These are phyloP conservation scores for Micrastur ruficollis DNA, from an alignment of 2,797 vertebrate genomes.

Conservation along the genomic window DNA sequence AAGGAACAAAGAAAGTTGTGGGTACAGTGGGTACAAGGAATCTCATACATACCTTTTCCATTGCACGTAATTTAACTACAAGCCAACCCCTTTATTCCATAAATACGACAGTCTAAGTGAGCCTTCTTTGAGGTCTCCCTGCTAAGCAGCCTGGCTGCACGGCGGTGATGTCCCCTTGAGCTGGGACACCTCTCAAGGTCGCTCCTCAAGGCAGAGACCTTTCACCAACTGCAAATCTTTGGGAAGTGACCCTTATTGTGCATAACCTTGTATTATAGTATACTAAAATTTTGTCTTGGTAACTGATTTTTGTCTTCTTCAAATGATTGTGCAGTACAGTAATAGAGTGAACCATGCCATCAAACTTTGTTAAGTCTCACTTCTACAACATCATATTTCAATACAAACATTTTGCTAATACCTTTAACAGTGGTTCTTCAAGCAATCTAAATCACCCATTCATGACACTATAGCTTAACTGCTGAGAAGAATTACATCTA, in stretches of 20 bases:
- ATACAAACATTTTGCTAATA: neutral
- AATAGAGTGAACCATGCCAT: neutral
- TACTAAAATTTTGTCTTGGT: neutral
- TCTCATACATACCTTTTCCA: neutral
- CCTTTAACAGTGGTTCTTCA: neutral
- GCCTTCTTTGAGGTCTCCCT: too few species aligned
- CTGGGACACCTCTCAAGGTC: neutral
- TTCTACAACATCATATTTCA: neutral
- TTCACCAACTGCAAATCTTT: neutral
- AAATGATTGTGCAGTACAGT: neutral
- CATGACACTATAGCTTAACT: neutral
- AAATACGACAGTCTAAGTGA: neutral
- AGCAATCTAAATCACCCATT: fast-evolving
- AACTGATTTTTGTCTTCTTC: neutral
- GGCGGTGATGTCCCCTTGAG: neutral
- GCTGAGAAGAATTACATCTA: neutral
- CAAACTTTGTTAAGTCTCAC: neutral
- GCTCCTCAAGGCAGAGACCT: neutral
- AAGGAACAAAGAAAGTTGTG: neutral
- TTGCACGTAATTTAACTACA: neutral
- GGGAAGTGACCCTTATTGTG: neutral
- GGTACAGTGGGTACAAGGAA: neutral
- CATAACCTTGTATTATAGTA: neutral
- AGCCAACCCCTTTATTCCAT: neutral
- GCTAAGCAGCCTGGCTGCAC: too few species aligned